Base-by-base conservation (phyloP, 2,888 invertebrate species). In the Cantharis rufa region DNA sequence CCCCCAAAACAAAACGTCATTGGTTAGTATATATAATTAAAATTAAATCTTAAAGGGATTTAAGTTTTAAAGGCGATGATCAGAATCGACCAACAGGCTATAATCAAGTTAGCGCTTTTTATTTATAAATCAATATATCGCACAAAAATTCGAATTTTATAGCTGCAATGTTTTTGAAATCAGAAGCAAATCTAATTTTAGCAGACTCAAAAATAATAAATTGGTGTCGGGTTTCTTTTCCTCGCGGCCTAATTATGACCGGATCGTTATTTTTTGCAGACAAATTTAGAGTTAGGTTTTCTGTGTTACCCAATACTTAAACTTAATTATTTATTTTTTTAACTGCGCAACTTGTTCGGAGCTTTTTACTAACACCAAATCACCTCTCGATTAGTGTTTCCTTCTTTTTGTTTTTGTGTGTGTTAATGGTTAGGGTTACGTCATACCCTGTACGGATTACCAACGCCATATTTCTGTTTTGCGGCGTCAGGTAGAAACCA, bases 401-500 rank as follows among this genome's bases (percentile, higher is more conserved):
- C 75, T 80, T 76, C 74, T 74, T 76, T 80, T 75, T 72, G 76
- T 78, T 79, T 80, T 71, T 79, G 78, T 80, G 77, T 80, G 79
- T 79, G 70, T 80, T 80, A 77, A 76, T 79, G 78, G 78, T 75
- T 78, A 79, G 80, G 78, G 74, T 77, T 77, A 71, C 72, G 76
- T 71, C 70, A 71, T 78, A 64, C 75, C 72, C 73, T 74, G 70
- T 74, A 78, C 73, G 77, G 78, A 75, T 81, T 78, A 80, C 79
- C 76, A 74, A 72, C 21, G 69, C 76, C 77, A 75, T 76, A 68
- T 72, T 78, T 79, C 66, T 80, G 75, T 77, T 79, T 78, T 80
- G 78, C 72, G 73, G 74, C 81, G 84, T 27, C 86, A 97, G 96
- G 96, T 97, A 62, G 98, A 98, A 89, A 98, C 98, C 0, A 98